A percentile compares a stretch with the other conserved stretches of the same genome.
These are phyloP conservation scores for Pyrgus malvae DNA, from an alignment of 2,888 invertebrate genomes.

Conservation along the genomic window DNA sequence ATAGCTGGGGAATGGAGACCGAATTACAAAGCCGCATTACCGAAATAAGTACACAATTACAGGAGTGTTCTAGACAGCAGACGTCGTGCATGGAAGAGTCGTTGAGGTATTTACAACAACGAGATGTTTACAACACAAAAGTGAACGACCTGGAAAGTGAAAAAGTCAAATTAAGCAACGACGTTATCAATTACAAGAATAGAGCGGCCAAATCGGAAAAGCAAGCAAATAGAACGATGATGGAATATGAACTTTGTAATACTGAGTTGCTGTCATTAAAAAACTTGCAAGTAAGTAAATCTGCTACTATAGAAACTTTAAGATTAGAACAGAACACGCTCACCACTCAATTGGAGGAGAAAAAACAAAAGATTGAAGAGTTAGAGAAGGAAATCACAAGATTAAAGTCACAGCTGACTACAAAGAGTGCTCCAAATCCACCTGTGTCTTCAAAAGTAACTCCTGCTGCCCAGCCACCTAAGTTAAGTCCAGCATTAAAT, in stretches of 20 bases:
- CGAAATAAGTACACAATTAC: conserved; percentile 62
- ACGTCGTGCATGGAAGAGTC: conserved; percentile 70
- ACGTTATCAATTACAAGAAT: conserved; percentile 52
- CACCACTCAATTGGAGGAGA: conserved; percentile 60
- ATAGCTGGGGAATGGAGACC: conserved; percentile 71
- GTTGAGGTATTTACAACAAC: conserved; percentile 62
- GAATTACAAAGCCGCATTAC: conserved; percentile 63
- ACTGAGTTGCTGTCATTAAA: conserved; percentile 72
- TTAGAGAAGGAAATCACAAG: conserved; percentile 65
- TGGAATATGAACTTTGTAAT: conserved; percentile 68
- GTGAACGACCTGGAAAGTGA: conserved; percentile 60
- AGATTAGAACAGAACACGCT: conserved; percentile 71
- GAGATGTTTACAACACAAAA: conserved; percentile 62
- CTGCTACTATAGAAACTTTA: conserved; percentile 68
- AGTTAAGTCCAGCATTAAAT: conserved; percentile 62
- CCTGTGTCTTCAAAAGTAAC: conserved; percentile 58
- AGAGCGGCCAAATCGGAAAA: conserved; percentile 59
- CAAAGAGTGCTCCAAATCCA: conserved; percentile 59
- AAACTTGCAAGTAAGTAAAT: conserved; percentile 71
- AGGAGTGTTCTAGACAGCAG: conserved; percentile 69
- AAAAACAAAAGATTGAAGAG: conserved; percentile 64
- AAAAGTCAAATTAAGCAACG: conserved; percentile 54
- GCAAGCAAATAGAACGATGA: conserved; percentile 63
- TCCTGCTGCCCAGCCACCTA: conserved; percentile 65
- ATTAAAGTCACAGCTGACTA: conserved; percentile 59